Conservation (phyloP, 2,888 invertebrate genomes). For the Tenodera sinensis region DNA sequence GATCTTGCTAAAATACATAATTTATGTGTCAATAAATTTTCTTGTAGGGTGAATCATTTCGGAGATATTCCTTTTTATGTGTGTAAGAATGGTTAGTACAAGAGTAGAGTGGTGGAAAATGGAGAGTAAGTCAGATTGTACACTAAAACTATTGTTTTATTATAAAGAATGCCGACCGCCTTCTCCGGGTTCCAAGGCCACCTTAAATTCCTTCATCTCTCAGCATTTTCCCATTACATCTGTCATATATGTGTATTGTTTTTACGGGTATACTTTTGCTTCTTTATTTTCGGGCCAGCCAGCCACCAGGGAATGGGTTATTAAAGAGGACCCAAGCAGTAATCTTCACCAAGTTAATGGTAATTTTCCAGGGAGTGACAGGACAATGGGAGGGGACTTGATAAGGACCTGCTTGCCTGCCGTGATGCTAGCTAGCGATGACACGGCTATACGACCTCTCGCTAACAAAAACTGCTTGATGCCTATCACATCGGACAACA, state of each 20-base stretch:
- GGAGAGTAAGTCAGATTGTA: no score
- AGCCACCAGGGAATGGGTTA: background rate
- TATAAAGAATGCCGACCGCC: no score
- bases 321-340: background rate
- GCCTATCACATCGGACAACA: background rate
- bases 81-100: no score
- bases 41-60: no score
- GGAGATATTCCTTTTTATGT: no score
- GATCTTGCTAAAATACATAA: no score
- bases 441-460: background rate
- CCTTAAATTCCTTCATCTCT: background rate
- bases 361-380: background rate
- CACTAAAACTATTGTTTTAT: no score
- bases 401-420: background rate
- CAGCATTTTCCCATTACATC: background rate
- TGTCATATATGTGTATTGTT: background rate
- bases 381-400: background rate
- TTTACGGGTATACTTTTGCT: background rate
- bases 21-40: no score
- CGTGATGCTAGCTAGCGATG: background rate
- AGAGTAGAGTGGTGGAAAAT: no score
- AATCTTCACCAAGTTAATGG: constrained; percentile 1
- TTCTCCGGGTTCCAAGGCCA: background rate
- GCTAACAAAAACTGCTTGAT: background rate
- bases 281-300: no score